Base-by-base conservation (phyloP, 2,797 vertebrate genomes). In the Toxotes lorentzi region DNA sequence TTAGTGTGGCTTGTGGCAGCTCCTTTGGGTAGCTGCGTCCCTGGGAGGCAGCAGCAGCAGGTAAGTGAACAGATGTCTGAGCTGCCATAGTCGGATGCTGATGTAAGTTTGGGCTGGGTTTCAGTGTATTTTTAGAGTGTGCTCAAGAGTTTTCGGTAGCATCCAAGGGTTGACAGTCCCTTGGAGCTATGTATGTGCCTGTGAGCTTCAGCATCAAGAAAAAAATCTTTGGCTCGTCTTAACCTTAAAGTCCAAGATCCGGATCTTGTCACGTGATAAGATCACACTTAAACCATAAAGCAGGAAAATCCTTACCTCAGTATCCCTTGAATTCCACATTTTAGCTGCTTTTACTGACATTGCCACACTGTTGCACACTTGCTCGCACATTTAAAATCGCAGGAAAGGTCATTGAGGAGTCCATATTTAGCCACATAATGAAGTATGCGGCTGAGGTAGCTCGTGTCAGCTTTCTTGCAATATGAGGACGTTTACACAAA, bases 41-140 rank as follows among this genome's bases (percentile, higher is more conserved):
- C 63, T 21, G 32, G 4, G 61, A 89, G 82, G 83, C 83, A 63
- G 81, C 78, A 30, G 27, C 27, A 82, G 73, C 79, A 89, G 91
- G 94, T 95, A 91, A 91, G 92, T 75, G 84, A 87, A 76, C 67
- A 64, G 66, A 82, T 76, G 76, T 77, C 57, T 70, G 59, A 79
- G 50, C 63, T 74, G 78, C 64, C 7, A 40, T 41, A 69, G 76
- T 80, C 35, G 57, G 78, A 80, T 34, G 32, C 65, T 83, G 61
- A 74, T 78, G 23, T 40, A 58, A 38, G 69, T 54, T 30, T 30
- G 27, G 43, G 43, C 70, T 54, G 45, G 17, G n/a, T 76, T 78
- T 88, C 43, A 16, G 45, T 64, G 35, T 76, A 58, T 73, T 74
- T 83, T 56, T n/a, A 70, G 79, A 45, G 16, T 56, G 8, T n/a